A percentile compares a stretch with the other conserved stretches of the same genome.
phyloP scores from a whole-genome alignment of 2,888 invertebrate genomes.

The Smittia sp. region DNA sequence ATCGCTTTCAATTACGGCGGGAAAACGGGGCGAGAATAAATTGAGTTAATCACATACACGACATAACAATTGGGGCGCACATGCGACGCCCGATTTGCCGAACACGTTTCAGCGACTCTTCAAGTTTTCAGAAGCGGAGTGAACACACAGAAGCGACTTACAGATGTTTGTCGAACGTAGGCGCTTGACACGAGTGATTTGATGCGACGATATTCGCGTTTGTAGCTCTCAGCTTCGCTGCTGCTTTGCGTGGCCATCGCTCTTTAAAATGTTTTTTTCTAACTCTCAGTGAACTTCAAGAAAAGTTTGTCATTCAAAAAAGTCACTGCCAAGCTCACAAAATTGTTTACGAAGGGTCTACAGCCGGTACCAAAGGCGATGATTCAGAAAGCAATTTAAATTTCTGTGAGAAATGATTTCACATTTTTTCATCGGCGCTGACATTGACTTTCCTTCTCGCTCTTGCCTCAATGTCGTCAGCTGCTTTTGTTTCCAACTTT shows the following conservation, averaged over 20 bases:
- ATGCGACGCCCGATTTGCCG: neutral
- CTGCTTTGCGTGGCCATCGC: slow-evolving; percentile 30
- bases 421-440: slow-evolving; percentile 18
- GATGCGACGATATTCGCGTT: slow-evolving; percentile 67
- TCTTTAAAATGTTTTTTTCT: neutral
- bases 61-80: slow-evolving; percentile 30
- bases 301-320: neutral
- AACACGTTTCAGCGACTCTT: slow-evolving; percentile 23
- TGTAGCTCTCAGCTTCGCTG: slow-evolving; percentile 57
- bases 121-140: neutral
- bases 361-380: neutral
- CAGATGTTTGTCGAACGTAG: slow-evolving; percentile 65
- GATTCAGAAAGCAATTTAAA: slow-evolving; percentile 22
- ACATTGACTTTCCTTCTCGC: slow-evolving; percentile 2
- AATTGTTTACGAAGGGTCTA: slow-evolving; percentile 1
- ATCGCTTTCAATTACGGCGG: neutral
- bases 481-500: too few species aligned
- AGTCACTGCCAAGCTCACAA: neutral
- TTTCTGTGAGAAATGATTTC: slow-evolving; percentile 9
- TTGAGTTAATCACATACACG: slow-evolving; percentile 26
- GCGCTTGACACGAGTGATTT: slow-evolving; percentile 67
- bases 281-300: neutral
- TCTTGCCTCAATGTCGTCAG: neutral
- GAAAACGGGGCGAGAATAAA: neutral
- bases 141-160: slow-evolving; percentile 60